A percentile compares a stretch with the other conserved stretches of the same genome.
Evolutionary conservation across 2,113 vertebrate species (phyloP).

Genomic region (Trichechus manatus): DNA sequence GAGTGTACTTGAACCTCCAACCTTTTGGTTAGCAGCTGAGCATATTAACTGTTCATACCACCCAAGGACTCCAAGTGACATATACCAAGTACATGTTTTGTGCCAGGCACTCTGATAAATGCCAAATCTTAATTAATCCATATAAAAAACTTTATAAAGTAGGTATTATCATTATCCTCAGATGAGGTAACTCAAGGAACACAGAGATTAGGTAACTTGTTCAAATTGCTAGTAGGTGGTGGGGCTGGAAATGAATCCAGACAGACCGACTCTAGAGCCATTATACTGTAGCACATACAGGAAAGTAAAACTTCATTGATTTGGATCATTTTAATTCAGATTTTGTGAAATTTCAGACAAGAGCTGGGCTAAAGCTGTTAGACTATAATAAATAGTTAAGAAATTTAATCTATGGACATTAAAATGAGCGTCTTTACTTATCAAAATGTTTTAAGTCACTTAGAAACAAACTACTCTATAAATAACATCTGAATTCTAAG

Average conservation of each 20-base stretch:
- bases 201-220: not conserved
- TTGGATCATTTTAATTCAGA: not conserved
- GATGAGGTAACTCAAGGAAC: not conserved
- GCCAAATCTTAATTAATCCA: not conserved
- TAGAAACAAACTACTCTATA: not conserved
- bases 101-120: not conserved
- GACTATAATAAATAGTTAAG: not conserved
- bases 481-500: not conserved
- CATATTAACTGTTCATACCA: too few relatives aligned
- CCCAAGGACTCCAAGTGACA: not conserved
- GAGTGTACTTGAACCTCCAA: not conserved
- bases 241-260: not conserved
- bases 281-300: not conserved
- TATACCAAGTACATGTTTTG: not conserved
- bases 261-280: not conserved
- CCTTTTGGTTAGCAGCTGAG: not conserved
- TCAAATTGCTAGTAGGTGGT: not conserved
- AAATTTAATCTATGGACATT: not conserved
- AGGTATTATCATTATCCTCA: not conserved
- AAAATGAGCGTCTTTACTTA: not conserved
- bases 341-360: conserved; percentile 38
- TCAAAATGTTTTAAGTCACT: conserved; percentile 27
- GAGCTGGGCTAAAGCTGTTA: not conserved
- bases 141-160: not conserved
- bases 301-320: conserved; percentile 5